Percentiles rank a stretch among this genome's conserved stretches.
These are phyloP conservation scores for Acrocephalus kingi DNA, from an alignment of 2,113 vertebrate genomes.

Conservation along the genomic window DNA sequence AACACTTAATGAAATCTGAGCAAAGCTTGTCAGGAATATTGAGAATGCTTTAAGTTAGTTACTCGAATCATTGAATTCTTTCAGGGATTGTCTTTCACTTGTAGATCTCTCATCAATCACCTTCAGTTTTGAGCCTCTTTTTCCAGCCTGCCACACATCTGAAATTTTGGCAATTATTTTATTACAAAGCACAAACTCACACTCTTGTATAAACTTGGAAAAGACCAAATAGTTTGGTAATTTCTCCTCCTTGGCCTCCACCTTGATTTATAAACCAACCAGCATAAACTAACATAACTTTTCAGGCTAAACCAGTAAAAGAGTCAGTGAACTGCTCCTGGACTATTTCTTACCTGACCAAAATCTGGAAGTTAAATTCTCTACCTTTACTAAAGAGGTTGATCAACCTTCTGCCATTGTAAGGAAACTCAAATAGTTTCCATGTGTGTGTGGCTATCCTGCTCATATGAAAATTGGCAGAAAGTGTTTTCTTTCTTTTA, in stretches of 20 bases:
- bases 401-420: not conserved
- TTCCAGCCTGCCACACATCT: not conserved
- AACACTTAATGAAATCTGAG: not conserved
- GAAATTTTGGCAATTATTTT: not conserved
- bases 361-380: not conserved
- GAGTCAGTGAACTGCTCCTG: not conserved
- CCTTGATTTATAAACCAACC: not conserved
- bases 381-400: not conserved
- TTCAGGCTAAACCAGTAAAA: not conserved
- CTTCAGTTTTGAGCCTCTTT: not conserved
- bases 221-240: not conserved
- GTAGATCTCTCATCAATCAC: not conserved
- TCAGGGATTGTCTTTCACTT: not conserved
- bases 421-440: not conserved
- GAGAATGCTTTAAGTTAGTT: not conserved
- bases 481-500: slow-evolving; percentile 1
- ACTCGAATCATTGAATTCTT: not conserved
- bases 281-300: not conserved
- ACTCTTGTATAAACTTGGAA: not conserved
- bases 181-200: not conserved
- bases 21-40: not conserved
- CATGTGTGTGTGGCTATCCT: not conserved
- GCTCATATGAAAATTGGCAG: not conserved
- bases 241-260: not conserved
- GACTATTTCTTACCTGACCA: not conserved